A percentile compares a stretch with the other conserved stretches of the same genome.
Evolutionary conservation across 2,797 vertebrate genomes (phyloP).

Genomic region (Poeciliopsis paucimaculata): DNA sequence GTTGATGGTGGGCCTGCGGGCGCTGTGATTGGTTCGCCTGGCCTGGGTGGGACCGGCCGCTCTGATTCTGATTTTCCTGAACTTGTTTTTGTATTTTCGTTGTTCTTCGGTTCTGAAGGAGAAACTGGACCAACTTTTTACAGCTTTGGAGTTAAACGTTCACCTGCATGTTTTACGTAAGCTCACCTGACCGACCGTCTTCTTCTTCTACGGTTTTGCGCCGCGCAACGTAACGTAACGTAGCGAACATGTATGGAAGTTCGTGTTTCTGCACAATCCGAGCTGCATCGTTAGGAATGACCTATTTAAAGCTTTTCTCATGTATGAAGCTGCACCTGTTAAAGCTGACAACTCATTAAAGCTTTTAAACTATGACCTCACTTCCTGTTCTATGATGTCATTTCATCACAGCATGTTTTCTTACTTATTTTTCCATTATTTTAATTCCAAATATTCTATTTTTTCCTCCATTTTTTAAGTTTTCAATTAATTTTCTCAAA

Average conservation of each 20-base stretch:
- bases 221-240: constrained; percentile 90
- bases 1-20: neutral
- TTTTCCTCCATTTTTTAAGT: neutral
- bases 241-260: constrained; percentile 85
- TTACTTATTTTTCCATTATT: neutral
- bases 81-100: constrained; percentile 14
- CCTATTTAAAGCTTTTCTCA: constrained; percentile 77
- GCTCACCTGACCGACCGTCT: constrained; percentile 30
- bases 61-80: neutral
- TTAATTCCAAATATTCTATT: neutral
- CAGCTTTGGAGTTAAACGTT: neutral
- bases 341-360: constrained; percentile 76
- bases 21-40: neutral
- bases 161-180: constrained; percentile 62
- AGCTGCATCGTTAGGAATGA: constrained; percentile 84
- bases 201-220: constrained; percentile 93
- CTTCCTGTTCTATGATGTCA: constrained; percentile 9
- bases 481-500: neutral
- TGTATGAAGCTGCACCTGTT: constrained; percentile 89
- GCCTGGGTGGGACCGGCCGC: neutral
- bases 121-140: constrained; percentile 64
- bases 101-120: constrained; percentile 34
- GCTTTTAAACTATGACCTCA: constrained; percentile 60
- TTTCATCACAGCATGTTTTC: neutral
- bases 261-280: constrained; percentile 73